A percentile compares a stretch with the other conserved stretches of the same genome.
phyloP scores from a whole-genome alignment of 2,113 vertebrate species.

The Phyllostomus hastatus region DNA sequence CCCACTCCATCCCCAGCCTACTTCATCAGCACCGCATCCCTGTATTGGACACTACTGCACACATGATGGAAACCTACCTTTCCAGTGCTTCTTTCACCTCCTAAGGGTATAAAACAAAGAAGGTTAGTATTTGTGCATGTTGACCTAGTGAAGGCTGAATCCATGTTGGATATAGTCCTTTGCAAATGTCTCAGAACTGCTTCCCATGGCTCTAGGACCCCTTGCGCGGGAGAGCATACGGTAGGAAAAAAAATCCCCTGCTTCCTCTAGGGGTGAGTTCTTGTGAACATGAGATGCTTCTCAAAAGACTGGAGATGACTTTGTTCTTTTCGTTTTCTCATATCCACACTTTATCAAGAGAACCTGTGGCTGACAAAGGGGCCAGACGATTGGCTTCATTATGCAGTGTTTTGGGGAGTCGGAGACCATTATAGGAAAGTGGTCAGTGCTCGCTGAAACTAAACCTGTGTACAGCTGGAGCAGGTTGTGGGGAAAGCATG shows the following conservation, averaged over 20 bases:
- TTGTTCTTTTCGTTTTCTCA: not conserved
- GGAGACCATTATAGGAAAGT: not conserved
- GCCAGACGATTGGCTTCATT: not conserved
- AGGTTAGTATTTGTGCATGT: not conserved
- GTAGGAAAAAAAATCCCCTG: not conserved
- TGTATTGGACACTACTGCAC: too few relatives aligned
- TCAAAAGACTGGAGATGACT: not conserved
- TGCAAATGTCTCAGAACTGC: not conserved
- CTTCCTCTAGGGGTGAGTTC: not conserved
- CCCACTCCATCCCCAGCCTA: not conserved
- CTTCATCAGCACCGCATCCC: not conserved
- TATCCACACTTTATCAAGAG: not conserved
- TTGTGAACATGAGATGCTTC: not conserved
- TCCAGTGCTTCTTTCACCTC: slow-evolving; percentile 54
- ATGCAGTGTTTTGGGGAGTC: not conserved
- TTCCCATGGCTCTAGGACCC: not conserved
- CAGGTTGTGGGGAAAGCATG: not conserved
- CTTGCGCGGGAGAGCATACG: rapidly evolving
- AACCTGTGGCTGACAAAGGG: not conserved
- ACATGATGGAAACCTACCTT: slow-evolving; percentile 28
- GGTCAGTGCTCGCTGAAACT: not conserved
- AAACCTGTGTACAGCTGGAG: rapidly evolving
- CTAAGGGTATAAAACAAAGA: slow-evolving; percentile 30
- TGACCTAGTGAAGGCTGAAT: not conserved
- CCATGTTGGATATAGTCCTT: not conserved